Evolutionary conservation across 1,140 invertebrate genomes (phyloP).

Genomic region (Brachionus koreanus): DNA sequence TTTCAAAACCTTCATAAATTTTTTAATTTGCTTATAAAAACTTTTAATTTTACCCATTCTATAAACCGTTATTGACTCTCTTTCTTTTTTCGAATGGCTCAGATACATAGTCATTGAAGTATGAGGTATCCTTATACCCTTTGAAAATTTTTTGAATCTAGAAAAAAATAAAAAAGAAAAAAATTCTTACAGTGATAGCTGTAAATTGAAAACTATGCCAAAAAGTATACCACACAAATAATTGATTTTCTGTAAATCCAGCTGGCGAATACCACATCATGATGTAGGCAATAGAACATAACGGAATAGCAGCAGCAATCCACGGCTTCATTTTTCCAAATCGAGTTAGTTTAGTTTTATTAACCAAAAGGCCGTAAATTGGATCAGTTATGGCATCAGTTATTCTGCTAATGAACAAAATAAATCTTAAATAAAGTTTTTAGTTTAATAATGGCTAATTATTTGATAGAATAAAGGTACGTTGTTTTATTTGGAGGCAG

Average conservation of each 20-base stretch:
- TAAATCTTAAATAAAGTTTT: background rate
- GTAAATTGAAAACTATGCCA: conserved; percentile 20
- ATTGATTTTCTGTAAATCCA: conserved; percentile 35
- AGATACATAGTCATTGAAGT: conserved; percentile 38
- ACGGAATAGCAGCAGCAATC: conserved; percentile 28
- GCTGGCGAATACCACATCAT: conserved; percentile 34
- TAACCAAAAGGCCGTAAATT: conserved; percentile 16
- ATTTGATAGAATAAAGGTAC: background rate
- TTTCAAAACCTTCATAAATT: background rate
- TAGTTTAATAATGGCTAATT: background rate
- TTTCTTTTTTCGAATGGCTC: conserved; percentile 15
- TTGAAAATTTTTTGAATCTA: background rate
- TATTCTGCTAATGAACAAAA: conserved; percentile 31
- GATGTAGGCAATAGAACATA: conserved; percentile 1
- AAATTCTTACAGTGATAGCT: background rate
- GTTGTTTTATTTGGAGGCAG: conserved; percentile 16
- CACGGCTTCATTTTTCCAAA: conserved; percentile 44
- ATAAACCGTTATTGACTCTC: conserved; percentile 7
- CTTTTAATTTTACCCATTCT: conserved; percentile 15
- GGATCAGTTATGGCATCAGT: conserved; percentile 39
- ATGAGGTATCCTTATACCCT: conserved; percentile 42
- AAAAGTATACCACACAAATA: conserved; percentile 31
- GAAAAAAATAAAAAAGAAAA: background rate
- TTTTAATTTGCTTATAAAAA: background rate
- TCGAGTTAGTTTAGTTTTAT: conserved; percentile 15